These are phyloP conservation scores for Zonitis immaculata DNA, from an alignment of 2,888 invertebrate genomes.

Conservation along the genomic window DNA sequence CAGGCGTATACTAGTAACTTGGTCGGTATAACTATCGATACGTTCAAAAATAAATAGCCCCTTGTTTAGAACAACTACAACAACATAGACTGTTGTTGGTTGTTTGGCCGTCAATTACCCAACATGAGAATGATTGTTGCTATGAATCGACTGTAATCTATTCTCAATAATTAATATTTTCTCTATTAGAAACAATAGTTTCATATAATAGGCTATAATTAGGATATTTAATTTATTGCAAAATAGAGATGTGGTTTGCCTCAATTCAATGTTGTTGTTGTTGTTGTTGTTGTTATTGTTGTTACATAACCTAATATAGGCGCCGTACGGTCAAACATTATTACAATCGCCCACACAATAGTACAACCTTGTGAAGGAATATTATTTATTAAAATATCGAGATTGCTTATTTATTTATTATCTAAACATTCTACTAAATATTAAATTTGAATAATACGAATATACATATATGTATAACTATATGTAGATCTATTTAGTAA, in stretches of 20 bases:
- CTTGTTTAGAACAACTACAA: conserved; percentile 24
- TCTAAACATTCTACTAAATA: conserved; percentile 23
- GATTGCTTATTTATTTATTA: conserved; percentile 23
- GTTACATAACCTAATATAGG: conserved; percentile 36
- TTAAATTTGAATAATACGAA: too few species aligned
- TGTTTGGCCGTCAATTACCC: conserved; percentile 11
- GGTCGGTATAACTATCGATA: conserved; percentile 27
- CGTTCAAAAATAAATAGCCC: conserved; percentile 26
- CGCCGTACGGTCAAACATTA: conserved; percentile 19
- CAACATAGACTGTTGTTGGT: conserved; percentile 5
- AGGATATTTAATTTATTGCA: not conserved
- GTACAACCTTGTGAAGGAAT: conserved; percentile 17
- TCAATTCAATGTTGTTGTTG: not conserved
- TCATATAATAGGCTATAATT: not conserved
- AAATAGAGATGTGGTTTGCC: conserved; percentile 6
- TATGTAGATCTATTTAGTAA: too few species aligned
- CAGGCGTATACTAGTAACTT: conserved; percentile 20
- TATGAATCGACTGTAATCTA: not conserved
- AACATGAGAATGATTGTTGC: conserved; percentile 1
- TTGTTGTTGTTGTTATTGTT: too few species aligned
- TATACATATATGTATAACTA: too few species aligned
- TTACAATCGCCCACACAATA: conserved; percentile 24
- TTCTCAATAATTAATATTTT: not conserved
- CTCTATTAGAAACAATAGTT: not conserved
- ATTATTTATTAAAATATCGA: conserved; percentile 13